Base-by-base conservation (phyloP, 2,888 invertebrate genomes). In the Campopleginae sp. region DNA sequence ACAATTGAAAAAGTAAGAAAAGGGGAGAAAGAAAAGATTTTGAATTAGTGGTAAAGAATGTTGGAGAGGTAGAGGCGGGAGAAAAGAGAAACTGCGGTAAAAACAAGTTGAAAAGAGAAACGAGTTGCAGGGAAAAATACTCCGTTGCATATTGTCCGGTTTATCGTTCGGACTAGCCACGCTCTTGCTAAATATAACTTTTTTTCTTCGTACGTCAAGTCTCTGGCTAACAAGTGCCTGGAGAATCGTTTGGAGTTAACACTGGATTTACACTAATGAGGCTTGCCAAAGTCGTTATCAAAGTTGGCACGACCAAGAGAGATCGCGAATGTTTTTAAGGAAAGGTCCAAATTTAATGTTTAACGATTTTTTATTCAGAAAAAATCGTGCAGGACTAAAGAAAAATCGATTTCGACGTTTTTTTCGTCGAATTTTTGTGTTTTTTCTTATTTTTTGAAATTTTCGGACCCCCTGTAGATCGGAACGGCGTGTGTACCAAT, bases 161-260 rank as follows among this genome's bases (percentile, higher is more conserved):
- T 84, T 66, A 63, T 72, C 27, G 58, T 42, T 80, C 66, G n/a
- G 68, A 51, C 75, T 84, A 71, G 76, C 44, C 76, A 38, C n/a
- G n/a, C n/a, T n/a, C 27, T 71, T 58, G 72, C 65, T 84, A 80
- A 84, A 76, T 80, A 76, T 54, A 58, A 27, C 61, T 3, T 44
- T 74, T 74, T 58, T 80, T 19, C 65, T 75, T 75, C 38, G 14
- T 58, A 70, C 38, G 10, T 58, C 7, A 42, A 76, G 74, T 23
- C 58, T 42, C 65, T 17, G 38, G 31, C 12, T 48, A 19, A 51
- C 10, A 72, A 75, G 44, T 27, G 70, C 72, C 71, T 65, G 17
- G 58, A 65, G 48, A 58, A 77, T 80, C 84, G 80, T 84, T 84
- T 80, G 76, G 58, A 44, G 66, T 48, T 65, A 54, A 65, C 51